phyloP scores from a whole-genome alignment of 2,113 vertebrate species.

The Triplophysa rosa region DNA sequence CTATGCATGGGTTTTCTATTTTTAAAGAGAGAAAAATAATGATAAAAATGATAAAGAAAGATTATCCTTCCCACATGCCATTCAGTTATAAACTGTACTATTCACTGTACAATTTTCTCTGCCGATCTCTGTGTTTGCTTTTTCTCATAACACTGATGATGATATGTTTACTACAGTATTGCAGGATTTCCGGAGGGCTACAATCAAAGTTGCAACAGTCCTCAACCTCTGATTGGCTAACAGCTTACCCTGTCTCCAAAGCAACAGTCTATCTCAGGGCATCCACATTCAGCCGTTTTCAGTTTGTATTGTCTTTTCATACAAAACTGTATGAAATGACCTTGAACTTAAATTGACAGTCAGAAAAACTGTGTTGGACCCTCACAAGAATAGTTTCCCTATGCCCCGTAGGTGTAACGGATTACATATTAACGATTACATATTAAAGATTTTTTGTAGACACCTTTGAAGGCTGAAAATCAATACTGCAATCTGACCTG shows the following conservation, averaged over 20 bases:
- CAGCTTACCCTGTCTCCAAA: conserved; percentile 34
- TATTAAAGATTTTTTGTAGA: conserved; percentile 15
- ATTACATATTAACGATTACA: conserved; percentile 7
- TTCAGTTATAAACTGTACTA: not conserved
- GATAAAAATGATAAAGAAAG: not conserved
- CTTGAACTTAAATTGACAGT: conserved; percentile 9
- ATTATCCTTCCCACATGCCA: not conserved
- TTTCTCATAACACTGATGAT: not conserved
- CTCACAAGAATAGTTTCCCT: not conserved
- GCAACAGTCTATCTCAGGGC: conserved; percentile 18
- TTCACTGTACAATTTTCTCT: not conserved
- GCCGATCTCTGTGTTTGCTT: not conserved
- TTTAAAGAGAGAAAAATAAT: too few species aligned
- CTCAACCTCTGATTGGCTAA: conserved; percentile 35
- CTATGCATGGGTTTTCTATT: too few species aligned
- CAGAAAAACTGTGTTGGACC: not conserved
- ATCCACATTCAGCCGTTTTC: conserved; percentile 1
- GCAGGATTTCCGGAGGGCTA: not conserved
- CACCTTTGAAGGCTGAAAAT: conserved; percentile 37
- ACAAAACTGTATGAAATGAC: not conserved
- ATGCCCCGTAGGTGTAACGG: not conserved
- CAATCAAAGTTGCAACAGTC: conserved; percentile 18
- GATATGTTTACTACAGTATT: conserved; percentile 24
- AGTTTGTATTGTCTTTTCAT: not conserved
- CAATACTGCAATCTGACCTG: conserved; percentile 13